Evolutionary conservation across 2,797 vertebrate genomes (phyloP), one percentile per base, ranked within the genome.

Genomic region (Myotis myotis): DNA sequence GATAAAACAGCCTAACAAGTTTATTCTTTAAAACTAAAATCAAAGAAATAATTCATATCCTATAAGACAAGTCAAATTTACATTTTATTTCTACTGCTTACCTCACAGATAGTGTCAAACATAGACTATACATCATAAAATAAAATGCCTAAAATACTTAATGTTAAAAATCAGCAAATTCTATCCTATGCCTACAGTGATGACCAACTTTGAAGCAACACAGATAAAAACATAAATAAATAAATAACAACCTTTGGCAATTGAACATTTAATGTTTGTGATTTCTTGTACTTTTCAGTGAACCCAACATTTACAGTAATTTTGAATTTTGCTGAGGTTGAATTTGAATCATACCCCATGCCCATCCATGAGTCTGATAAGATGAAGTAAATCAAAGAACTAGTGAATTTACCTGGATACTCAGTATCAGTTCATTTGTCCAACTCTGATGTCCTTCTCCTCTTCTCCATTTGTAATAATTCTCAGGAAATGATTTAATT

Each of bases 11-110:
- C 1, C 62, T 84, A 94, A 87, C 28, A 75, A 83, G 47, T 51
- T 79, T 88, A 87, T 93, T 92, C 25, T 86, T 92, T 96, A 94
- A 96, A 90, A n/a, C 10, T 94, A 94, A 92, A 95, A 86, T 82
- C 70, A 86, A 92, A 66, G 47, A 41, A 76, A 44, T 92, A 85
- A 93, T 75, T 94, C 33, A 79, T 53, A 91, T 30, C 36, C 7
- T 51, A 36, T 70, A 70, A 93, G 55, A 91, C 23, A 91, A 38
- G 25, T 71, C 30, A 62, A 91, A 95, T 84, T 95, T 76, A 92
- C 47, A 55, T 90, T 95, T 87, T 62, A 92, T 84, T 92, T 70
- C 62, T 75, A 93, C 80, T 89, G 87, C 62, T 95, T 83, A 76
- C 60, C 6, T 79, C 64, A n/a, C 28, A 89, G 79, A 75, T 88